Conservation (phyloP, 2,888 invertebrate genomes). For the Tuberolachnus salignus region DNA sequence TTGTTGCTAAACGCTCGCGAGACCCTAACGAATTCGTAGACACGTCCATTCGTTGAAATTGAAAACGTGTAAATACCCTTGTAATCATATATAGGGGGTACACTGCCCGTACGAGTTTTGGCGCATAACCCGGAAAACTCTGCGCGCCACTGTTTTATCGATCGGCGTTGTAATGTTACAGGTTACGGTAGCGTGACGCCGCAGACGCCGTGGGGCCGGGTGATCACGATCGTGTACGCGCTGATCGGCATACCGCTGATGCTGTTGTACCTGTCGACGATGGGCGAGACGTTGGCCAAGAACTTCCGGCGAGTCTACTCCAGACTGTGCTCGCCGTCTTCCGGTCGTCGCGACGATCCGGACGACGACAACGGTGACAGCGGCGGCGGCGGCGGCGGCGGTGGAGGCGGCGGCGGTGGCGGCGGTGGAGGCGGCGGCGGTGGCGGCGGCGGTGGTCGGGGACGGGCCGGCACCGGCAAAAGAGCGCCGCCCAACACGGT, state of each 20-base stretch:
- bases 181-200: conserved; percentile 87
- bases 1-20: too few species aligned
- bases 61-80: too few species aligned
- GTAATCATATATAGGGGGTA: too few species aligned
- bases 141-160: too few species aligned
- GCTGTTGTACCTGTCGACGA: conserved; percentile 84
- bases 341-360: conserved; percentile 56
- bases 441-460: conserved; percentile 52
- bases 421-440: conserved; percentile 51
- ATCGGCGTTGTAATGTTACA: conserved; percentile 63
- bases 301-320: conserved; percentile 76
- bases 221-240: conserved; percentile 84
- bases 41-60: too few species aligned
- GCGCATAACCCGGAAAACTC: too few species aligned
- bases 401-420: conserved; percentile 8
- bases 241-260: conserved; percentile 86
- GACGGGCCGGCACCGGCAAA: too few species aligned
- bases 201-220: conserved; percentile 77
- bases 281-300: conserved; percentile 83
- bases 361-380: conserved; percentile 39
- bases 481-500: conserved; percentile 57
- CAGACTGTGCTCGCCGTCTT: conserved; percentile 63
- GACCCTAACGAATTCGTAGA: too few species aligned
- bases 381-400: conserved; percentile 54
- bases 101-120: too few species aligned